phyloP scores from a whole-genome alignment of 2,888 invertebrate genomes.

The Sinhomidia bicolor region DNA sequence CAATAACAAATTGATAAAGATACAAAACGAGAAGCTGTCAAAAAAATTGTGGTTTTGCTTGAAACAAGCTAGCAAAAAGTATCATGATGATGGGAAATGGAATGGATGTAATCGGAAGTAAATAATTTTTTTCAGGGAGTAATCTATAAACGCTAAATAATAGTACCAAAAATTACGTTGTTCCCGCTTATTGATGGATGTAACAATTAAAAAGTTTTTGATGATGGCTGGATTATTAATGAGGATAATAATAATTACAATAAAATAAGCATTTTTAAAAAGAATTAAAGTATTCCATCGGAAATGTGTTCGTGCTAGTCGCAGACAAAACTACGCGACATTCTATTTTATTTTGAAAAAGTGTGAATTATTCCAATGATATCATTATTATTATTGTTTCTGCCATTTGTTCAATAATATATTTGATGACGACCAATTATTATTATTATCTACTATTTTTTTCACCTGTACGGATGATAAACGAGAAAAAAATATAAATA shows the following conservation, averaged over 20 bases:
- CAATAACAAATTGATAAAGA: no score
- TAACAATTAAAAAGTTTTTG: neutral
- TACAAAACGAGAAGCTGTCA: no score
- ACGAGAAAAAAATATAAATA: no score
- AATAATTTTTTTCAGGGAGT: neutral
- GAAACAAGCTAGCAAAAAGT: neutral
- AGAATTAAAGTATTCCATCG: neutral
- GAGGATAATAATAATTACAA: neutral
- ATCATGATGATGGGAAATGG: constrained; percentile 29
- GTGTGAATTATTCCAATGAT: neutral
- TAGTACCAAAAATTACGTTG: no score
- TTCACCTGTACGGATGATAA: neutral
- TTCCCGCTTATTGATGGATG: neutral
- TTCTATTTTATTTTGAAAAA: neutral
- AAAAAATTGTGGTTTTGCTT: no score
- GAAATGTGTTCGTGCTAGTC: neutral
- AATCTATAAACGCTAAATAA: no score
- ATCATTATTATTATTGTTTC: neutral
- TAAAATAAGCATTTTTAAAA: neutral
- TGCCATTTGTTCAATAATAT: neutral
- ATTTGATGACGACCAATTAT: neutral
- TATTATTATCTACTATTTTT: neutral
- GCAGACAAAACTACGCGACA: neutral
- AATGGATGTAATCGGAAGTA: neutral
- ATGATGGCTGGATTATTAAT: neutral